Conservation (phyloP, 2,113 vertebrate genomes). For the Ariopsis seemanni region DNA sequence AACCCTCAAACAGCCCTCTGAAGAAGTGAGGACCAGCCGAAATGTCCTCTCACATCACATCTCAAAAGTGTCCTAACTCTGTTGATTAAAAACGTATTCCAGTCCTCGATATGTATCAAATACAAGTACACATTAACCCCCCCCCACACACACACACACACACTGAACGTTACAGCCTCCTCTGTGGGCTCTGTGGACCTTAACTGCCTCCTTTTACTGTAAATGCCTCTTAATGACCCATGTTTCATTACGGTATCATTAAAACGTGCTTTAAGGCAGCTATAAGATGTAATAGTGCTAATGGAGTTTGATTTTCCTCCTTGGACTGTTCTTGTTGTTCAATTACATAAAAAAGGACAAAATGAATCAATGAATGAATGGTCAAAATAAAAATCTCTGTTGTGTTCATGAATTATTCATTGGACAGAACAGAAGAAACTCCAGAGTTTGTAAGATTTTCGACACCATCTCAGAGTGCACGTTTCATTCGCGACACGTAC, state of each 20-base stretch:
- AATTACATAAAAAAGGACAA: background rate
- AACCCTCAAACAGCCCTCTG: too few species aligned
- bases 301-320: background rate
- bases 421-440: background rate
- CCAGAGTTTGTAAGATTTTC: background rate
- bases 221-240: background rate
- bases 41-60: too few species aligned
- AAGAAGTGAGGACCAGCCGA: too few species aligned
- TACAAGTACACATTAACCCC: background rate
- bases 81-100: too few species aligned
- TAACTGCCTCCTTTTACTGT: background rate
- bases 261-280: background rate
- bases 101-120: too few species aligned
- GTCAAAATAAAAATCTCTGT: background rate
- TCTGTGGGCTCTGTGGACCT: background rate
- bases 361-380: slow-evolving; percentile 12
- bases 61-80: too few species aligned
- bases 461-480: background rate
- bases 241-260: background rate
- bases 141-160: background rate
- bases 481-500: too few species aligned
- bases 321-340: background rate
- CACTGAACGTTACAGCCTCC: background rate
- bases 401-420: background rate
- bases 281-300: background rate